Conservation (phyloP, 2,888 invertebrate species). For the Xestobium rufovillosum region DNA sequence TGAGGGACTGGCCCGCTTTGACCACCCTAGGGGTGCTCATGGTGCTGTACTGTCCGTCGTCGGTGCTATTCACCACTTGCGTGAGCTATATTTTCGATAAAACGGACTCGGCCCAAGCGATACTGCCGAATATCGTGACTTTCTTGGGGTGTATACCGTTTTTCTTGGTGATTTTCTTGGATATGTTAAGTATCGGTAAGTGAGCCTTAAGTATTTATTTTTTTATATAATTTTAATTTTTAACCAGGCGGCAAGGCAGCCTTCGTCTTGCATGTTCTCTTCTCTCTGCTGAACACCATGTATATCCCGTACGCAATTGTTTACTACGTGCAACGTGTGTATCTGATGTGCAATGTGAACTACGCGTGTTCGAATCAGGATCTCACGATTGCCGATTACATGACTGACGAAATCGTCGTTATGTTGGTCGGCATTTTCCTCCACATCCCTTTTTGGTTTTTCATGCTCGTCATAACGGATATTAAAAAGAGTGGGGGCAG, state of each 20-base stretch:
- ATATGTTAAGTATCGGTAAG: constrained; percentile 64
- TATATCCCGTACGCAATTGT: constrained; percentile 77
- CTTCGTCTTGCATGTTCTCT: constrained; percentile 61
- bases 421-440: constrained; percentile 58
- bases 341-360: constrained; percentile 62
- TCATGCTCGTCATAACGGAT: constrained; percentile 57
- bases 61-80: constrained; percentile 68
- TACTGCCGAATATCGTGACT: constrained; percentile 68
- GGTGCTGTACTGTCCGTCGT: constrained; percentile 65
- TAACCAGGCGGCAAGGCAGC: constrained; percentile 60
- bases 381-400: constrained; percentile 58
- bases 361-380: constrained; percentile 53
- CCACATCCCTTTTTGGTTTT: constrained; percentile 62
- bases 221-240: constrained; percentile 22
- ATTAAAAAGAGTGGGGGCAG: constrained; percentile 59
- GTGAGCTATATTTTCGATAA: constrained; percentile 75
- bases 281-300: constrained; percentile 68
- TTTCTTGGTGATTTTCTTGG: constrained; percentile 61
- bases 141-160: constrained; percentile 71
- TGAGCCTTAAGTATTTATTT: constrained; percentile 14
- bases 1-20: constrained; percentile 62
- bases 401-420: constrained; percentile 63
- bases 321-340: constrained; percentile 73
- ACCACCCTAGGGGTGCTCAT: constrained; percentile 58
- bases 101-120: constrained; percentile 73